Base-by-base conservation (phyloP, 2,888 invertebrate species). In the Sipha maydis region DNA sequence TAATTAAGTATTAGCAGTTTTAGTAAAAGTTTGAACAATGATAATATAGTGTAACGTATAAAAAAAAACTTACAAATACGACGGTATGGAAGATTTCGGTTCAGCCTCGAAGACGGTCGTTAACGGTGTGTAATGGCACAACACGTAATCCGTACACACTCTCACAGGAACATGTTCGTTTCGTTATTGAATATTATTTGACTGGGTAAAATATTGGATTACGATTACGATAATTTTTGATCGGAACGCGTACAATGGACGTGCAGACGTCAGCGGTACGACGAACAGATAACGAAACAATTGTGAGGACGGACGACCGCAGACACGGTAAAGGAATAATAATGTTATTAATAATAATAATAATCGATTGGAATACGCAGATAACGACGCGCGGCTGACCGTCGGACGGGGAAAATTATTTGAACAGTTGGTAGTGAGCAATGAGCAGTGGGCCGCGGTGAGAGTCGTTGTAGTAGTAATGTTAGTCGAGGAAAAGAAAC, bases 121-220 rank as follows among this genome's bases (percentile, higher is more conserved):
- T 25, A 21, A 48, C 7, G 28, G 28, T 48, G 61, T 11, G 28
- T 41, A 17, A 61, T 76, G 9, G 67, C 67, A 14, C 28, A 28
- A 25, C 21, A 14, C 41, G 34, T 31, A 9, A 41, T 11, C 9
- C 9, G 41, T 41, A 41, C 41, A 41, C 41, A 41, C 28, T 25
- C 28, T 84, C 61, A 84, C 84, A 31, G 76, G 21, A 76, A 84
- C 84, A 84, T 84, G 41, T 61, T 84, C 4, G 25, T 21, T 5
- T 61, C 61, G 56, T 19, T 67, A 38, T 38, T 14, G 1, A n/a
- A 17, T n/a, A n/a, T 17, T 71, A 28, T 71, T 71, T 2, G 19
- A 61, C 25, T 61, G 3, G 61, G 61, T 25, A 61, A 14, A 14
- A 14, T 48, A 48, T 48, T 48, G 48, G 48, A 48, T 8, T 61